Conservation (phyloP, 2,888 invertebrate species). For the Ephialtes manifestator region DNA sequence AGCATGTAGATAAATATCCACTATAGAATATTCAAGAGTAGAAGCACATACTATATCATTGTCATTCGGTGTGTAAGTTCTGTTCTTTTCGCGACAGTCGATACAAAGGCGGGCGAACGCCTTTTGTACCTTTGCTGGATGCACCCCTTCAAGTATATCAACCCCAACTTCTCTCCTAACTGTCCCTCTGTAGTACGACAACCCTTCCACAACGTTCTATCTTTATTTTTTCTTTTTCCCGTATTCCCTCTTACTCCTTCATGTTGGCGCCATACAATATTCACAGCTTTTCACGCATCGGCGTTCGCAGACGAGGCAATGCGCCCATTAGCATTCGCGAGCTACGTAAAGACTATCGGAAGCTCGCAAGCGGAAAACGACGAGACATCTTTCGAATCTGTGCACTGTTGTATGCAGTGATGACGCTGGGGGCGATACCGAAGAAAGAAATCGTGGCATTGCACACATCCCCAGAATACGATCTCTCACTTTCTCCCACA, state of each 20-base stretch:
- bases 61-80: conserved; percentile 73
- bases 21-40: conserved; percentile 46
- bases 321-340: conserved; percentile 79
- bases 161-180: conserved; percentile 11
- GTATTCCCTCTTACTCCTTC: conserved; percentile 24
- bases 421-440: conserved; percentile 7
- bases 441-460: conserved; percentile 29
- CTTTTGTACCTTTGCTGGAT: conserved; percentile 55
- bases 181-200: conserved; percentile 36
- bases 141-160: conserved; percentile 47
- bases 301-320: conserved; percentile 75
- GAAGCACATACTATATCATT: conserved; percentile 79
- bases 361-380: conserved; percentile 69
- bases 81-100: conserved; percentile 64
- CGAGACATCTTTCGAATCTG: conserved; percentile 50
- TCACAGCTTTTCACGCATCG: conserved; percentile 72
- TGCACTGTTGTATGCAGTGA: conserved; percentile 19
- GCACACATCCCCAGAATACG: conserved; percentile 19
- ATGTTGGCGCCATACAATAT: neutral
- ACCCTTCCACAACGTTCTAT: conserved; percentile 49
- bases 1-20: conserved; percentile 12
- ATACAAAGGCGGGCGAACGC: conserved; percentile 73
- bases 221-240: conserved; percentile 36
- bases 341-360: conserved; percentile 83
- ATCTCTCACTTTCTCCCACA: conserved; percentile 51